These are phyloP conservation scores for Atrichornis clamosus DNA, from an alignment of 2,113 vertebrate genomes.

Conservation along the genomic window DNA sequence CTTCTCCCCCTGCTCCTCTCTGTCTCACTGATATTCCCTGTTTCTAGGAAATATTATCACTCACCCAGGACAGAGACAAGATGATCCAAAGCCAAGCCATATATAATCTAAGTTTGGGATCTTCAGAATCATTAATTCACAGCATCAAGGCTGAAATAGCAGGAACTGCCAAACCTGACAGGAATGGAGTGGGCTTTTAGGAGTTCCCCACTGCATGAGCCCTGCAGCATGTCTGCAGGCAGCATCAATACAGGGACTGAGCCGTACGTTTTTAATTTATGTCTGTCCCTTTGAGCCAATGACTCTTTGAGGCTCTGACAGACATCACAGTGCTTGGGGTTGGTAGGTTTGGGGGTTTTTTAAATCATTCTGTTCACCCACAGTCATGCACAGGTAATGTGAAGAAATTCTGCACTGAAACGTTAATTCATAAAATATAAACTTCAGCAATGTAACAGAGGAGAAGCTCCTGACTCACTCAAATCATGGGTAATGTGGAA, in stretches of 20 bases:
- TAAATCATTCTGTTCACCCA: background rate
- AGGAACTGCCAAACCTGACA: fast-evolving
- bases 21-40: background rate
- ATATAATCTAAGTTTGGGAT: background rate
- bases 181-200: background rate
- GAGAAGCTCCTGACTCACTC: background rate
- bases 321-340: background rate
- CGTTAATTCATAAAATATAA: background rate
- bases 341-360: background rate
- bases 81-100: background rate
- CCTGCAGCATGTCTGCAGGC: background rate
- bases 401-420: background rate
- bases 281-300: background rate
- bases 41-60: background rate
- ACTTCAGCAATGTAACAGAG: background rate
- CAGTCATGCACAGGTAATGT: background rate
- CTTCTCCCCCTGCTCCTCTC: background rate
- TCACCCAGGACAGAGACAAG: background rate
- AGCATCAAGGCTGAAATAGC: background rate
- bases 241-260: background rate
- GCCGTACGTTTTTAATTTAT: background rate
- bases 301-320: background rate
- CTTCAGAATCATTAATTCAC: background rate
- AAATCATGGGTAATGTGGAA: background rate
- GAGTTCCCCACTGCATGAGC: background rate